Evolutionary conservation across 1,140 invertebrate species (phyloP), one percentile per base, ranked within the genome.

Genomic region (Dinoponera quadriceps): DNA sequence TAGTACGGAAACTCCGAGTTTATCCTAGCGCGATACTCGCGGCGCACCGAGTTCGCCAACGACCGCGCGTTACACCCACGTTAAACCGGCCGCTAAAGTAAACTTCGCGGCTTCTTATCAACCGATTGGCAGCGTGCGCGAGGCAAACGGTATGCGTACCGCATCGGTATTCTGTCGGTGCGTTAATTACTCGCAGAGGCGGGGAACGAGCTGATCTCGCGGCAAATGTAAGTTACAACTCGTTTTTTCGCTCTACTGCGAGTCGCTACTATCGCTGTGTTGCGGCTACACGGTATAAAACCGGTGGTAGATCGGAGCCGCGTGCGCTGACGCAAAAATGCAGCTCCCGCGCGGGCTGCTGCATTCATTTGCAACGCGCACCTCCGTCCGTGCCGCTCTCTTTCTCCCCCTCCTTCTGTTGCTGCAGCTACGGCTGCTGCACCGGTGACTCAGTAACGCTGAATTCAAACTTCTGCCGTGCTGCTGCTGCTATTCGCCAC

Each of bases 251-350:
- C 18, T 54, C n/a, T n/a, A n/a, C 25, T n/a, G 57, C 16, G 44
- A 38, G n/a, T 29, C 14, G 44, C 44, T 59, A 44, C 57, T 33
- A 22, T n/a, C 13, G 44, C 29, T 25, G 38, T 44, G n/a, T 33
- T 11, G 11, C 60, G 18, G 25, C 20, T 63, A 22, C 68, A 63
- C 20, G 51, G 62, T 16, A 69, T 25, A 69, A 78, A 78, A 78
- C 63, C 63, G 75, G 63, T 69, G 63, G 51, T 29, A 80, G 71
- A 60, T 81, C 85, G 60, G 72, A 78, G 59, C 77, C 80, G 74
- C 77, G 55, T 77, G 69, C 44, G 25, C 49, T 65, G 22, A 80
- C 66, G 81, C 72, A 86, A 84, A 88, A 81, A 88, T 74, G 85
- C 81, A 86, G 78, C 78, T 73, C 68, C 78, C 69, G 69, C 68